Conservation (phyloP, 2,797 vertebrate species). For the Pterois miles region DNA sequence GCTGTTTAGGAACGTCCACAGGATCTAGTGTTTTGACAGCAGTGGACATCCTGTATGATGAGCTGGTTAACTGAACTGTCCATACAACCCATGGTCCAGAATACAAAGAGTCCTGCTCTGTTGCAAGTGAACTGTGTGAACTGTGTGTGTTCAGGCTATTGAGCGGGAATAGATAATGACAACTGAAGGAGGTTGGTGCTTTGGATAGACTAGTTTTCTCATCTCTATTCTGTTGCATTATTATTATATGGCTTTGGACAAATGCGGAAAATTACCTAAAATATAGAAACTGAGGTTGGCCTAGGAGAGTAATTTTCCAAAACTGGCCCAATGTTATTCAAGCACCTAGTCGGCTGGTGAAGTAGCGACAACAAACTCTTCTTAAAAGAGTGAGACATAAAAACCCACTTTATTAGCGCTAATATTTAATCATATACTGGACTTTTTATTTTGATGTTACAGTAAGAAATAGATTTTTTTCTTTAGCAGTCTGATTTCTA, state of each 20-base stretch:
- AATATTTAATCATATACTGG: background rate
- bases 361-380: background rate
- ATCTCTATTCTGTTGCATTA: background rate
- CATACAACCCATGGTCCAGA: background rate
- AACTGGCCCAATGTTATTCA: background rate
- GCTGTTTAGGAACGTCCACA: background rate
- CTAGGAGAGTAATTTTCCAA: background rate
- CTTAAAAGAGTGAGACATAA: background rate
- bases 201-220: background rate
- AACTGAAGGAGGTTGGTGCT: background rate
- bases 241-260: background rate
- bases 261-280: background rate
- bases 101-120: background rate
- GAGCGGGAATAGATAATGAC: background rate
- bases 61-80: slow-evolving; percentile 7
- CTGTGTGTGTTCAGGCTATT: background rate
- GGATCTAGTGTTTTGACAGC: background rate
- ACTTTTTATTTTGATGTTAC: background rate
- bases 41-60: background rate
- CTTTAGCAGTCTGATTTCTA: background rate
- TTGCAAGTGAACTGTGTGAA: background rate
- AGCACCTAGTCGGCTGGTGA: background rate
- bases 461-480: background rate
- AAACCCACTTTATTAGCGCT: background rate
- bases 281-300: background rate